Percentiles rank a stretch among this genome's conserved stretches.
Evolutionary conservation across 2,113 vertebrate genomes (phyloP).

Genomic region (Eidolon helvum): DNA sequence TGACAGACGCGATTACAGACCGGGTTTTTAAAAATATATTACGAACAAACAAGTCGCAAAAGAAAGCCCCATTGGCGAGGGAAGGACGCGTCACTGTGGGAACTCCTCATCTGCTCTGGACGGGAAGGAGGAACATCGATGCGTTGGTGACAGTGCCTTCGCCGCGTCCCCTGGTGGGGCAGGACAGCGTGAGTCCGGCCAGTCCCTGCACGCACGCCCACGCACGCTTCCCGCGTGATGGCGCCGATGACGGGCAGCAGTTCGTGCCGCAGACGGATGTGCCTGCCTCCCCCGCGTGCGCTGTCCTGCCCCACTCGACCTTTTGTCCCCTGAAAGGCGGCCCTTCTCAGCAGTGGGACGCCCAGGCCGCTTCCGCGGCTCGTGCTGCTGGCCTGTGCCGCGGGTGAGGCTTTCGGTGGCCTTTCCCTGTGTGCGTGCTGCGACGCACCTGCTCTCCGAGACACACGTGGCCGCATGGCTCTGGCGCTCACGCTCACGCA

Average conservation of each 20-base stretch:
- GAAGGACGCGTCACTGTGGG: neutral
- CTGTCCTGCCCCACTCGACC: neutral
- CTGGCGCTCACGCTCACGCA: fast-evolving
- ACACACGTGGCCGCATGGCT: neutral
- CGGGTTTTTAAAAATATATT: neutral
- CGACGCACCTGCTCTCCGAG: constrained; percentile 51
- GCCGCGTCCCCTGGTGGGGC: constrained; percentile 4
- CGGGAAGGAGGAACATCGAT: constrained; percentile 61
- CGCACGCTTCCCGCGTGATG: no score
- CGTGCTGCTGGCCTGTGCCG: neutral
- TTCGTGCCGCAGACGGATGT: fast-evolving
- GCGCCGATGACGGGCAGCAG: neutral
- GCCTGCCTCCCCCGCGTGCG: neutral
- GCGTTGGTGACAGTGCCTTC: constrained; percentile 38
- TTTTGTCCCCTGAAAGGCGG: constrained; percentile 16
- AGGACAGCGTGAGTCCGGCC: constrained; percentile 41
- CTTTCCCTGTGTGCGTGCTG: constrained; percentile 51
- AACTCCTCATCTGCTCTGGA: constrained; percentile 65
- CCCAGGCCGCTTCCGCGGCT: neutral
- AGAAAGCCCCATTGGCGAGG: constrained; percentile 76
- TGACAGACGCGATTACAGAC: constrained; percentile 71
- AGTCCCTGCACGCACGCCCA: neutral
- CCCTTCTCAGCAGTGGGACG: constrained; percentile 1
- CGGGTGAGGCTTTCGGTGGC: constrained; percentile 38
- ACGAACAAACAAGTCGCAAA: constrained; percentile 48